phyloP scores from a whole-genome alignment of 2,888 invertebrate genomes.

The Pollenia labialis region DNA sequence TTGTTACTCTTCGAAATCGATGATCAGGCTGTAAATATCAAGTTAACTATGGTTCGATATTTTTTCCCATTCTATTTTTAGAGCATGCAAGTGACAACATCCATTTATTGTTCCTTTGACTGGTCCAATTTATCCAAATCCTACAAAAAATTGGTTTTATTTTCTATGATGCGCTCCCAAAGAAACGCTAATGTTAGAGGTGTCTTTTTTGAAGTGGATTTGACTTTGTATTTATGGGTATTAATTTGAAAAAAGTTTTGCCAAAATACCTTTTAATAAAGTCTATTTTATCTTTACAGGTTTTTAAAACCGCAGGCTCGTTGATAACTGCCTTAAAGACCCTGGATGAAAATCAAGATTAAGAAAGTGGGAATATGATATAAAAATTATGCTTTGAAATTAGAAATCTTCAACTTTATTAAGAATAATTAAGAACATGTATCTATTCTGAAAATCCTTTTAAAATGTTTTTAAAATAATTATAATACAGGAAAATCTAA shows the following conservation, averaged over 20 bases:
- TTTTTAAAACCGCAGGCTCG: constrained; percentile 57
- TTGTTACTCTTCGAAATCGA: too few species aligned
- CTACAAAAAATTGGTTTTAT: constrained; percentile 4
- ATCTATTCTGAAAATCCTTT: too few species aligned
- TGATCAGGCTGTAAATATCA: too few species aligned
- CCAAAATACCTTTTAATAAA: neutral
- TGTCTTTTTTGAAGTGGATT: constrained; percentile 54
- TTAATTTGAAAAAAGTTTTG: neutral
- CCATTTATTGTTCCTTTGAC: constrained; percentile 47
- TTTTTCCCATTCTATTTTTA: neutral
- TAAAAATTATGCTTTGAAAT: neutral
- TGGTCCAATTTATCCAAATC: constrained; percentile 21
- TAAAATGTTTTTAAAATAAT: too few species aligned
- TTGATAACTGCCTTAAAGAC: constrained; percentile 35
- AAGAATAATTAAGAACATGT: too few species aligned
- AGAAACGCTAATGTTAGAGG: constrained; percentile 1
- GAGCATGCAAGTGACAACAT: constrained; percentile 31
- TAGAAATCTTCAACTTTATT: neutral
- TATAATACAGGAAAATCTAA: too few species aligned
- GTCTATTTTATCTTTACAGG: constrained; percentile 2
- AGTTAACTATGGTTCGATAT: neutral
- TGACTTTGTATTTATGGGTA: constrained; percentile 53
- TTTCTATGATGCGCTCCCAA: constrained; percentile 43
- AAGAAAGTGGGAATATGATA: neutral
- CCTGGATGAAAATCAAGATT: constrained; percentile 36